These are phyloP conservation scores for Atta texana DNA, from an alignment of 1,140 invertebrate species.

Conservation along the genomic window DNA sequence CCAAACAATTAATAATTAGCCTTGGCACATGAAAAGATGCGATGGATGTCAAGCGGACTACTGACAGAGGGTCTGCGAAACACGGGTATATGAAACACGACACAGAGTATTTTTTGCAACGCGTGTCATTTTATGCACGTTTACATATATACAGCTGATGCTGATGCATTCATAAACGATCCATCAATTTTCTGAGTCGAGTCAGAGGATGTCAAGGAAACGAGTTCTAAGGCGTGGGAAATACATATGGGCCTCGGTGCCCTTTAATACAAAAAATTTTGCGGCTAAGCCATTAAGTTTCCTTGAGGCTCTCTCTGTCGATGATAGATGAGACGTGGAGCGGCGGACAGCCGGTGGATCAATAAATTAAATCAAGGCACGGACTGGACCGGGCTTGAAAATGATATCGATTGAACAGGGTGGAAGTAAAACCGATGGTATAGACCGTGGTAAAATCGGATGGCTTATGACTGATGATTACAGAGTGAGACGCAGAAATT, in stretches of 20 bases:
- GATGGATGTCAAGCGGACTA: conserved; percentile 4
- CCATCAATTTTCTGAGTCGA: conserved; percentile 57
- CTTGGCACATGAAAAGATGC: conserved; percentile 36
- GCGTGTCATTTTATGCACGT: conserved; percentile 31
- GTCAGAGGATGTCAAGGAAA: conserved; percentile 28
- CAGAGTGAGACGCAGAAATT: conserved; percentile 68
- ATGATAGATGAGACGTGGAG: conserved; percentile 67
- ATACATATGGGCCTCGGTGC: neutral
- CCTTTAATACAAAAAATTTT: conserved; percentile 49
- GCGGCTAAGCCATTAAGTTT: conserved; percentile 40
- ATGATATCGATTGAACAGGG: conserved; percentile 65
- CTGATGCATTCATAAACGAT: conserved; percentile 39
- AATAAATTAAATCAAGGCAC: conserved; percentile 70
- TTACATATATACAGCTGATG: neutral
- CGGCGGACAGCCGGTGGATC: conserved; percentile 25
- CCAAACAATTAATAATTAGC: conserved; percentile 64
- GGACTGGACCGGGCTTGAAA: conserved; percentile 59
- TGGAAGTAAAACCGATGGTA: conserved; percentile 30
- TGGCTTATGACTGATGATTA: conserved; percentile 69
- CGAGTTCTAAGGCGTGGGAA: conserved; percentile 28
- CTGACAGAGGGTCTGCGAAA: conserved; percentile 10
- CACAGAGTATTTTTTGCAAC: conserved; percentile 51
- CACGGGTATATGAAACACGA: neutral
- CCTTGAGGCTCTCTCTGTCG: conserved; percentile 2
- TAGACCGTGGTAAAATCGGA: conserved; percentile 56